Evolutionary conservation across 2,113 vertebrate genomes (phyloP), one percentile per base, ranked within the genome.

Genomic region (Melanostigma gelatinosum): DNA sequence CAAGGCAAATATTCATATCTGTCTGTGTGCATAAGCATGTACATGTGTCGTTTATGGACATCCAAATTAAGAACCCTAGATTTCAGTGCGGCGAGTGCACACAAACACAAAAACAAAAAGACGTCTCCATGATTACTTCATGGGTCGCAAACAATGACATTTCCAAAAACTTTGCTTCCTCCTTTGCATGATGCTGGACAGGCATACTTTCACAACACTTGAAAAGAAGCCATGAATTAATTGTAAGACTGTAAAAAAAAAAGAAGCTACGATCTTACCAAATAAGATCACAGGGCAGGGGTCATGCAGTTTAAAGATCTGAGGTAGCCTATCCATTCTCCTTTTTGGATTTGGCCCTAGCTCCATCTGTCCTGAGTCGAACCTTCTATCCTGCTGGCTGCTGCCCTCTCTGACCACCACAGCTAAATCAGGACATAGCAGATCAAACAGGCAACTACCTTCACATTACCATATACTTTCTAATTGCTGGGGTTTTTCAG

Each of bases 401-500:
- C 52, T 72, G 81, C 72, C 73, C 80, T 84, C 74, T 84, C 38
- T 50, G 73, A 79, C 80, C 75, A 78, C 72, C 67, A 77, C 11
- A 62, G 67, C 65, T 54, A 27, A 64, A 70, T 55, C 65, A 82
- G 72, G 60, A 72, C 73, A 29, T 15, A 1, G 73, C 64, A 80
- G 58, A 87, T 89, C 72, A 86, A 87, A 85, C 29, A 0, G 34
- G 34, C 71, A 75, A 77, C 61, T 84, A 82, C 69, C 79, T 88
- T 84, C 78, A 75, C 73, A 85, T 88, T 86, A 76, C 61, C 69
- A 83, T 80, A 83, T 80, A 72, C 82, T 78, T 83, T 86, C 74
- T 91, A 88, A 88, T 82, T 77, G 61, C 72, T 61, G 62, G 72
- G 77, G 86, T 92, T 87, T 88, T 86, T 89, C 75, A 77, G 86